A percentile compares a stretch with the other conserved stretches of the same genome.
Conservation (phyloP, 2,888 invertebrate genomes). For the Rhabditoides inermis region DNA sequence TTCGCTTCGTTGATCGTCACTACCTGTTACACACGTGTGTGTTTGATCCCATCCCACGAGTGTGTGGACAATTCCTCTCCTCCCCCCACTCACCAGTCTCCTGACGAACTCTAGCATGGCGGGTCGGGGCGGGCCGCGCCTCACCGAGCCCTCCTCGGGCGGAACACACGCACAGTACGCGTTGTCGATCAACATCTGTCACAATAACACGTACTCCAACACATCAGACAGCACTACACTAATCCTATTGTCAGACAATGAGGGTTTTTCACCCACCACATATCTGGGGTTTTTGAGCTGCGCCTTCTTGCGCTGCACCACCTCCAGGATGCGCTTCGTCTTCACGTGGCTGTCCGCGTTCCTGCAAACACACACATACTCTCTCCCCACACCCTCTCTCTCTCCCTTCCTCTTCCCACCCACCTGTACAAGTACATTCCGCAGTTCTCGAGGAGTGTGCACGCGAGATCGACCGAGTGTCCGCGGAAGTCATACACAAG, state of each 20-base stretch:
- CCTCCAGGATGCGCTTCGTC: constrained; percentile 46
- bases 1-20: constrained; percentile 16
- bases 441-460: constrained; percentile 38
- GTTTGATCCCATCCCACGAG: too few relatives aligned
- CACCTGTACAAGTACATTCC: constrained; percentile 34
- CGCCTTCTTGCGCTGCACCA: constrained; percentile 34
- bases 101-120: constrained; percentile 27
- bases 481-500: constrained; percentile 44
- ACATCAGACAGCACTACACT: neutral
- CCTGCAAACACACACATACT: constrained; percentile 4
- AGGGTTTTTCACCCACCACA: too few relatives aligned
- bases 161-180: constrained; percentile 47
- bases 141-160: constrained; percentile 28
- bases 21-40: constrained; percentile 2
- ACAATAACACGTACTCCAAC: neutral
- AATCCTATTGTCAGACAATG: too few relatives aligned
- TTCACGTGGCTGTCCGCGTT: constrained; percentile 44
- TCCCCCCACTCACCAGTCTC: constrained; percentile 18
- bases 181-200: constrained; percentile 46
- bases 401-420: neutral
- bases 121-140: constrained; percentile 13
- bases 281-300: constrained; percentile 43
- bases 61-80: too few relatives aligned
- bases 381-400: neutral
- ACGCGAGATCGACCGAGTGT: constrained; percentile 44